Conservation (phyloP, 2,888 invertebrate genomes). For the Lomographa bimaculata region DNA sequence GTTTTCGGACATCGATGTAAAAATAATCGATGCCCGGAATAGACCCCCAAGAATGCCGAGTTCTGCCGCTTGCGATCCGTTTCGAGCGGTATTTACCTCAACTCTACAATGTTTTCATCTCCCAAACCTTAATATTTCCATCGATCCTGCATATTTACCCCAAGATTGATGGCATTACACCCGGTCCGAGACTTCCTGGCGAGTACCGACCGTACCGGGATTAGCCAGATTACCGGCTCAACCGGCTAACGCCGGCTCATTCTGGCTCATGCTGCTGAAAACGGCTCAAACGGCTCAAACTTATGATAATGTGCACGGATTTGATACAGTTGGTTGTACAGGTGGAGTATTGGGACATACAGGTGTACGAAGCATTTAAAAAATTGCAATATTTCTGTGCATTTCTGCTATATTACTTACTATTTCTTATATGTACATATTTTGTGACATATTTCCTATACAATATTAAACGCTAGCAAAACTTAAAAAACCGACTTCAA, state of each 20-base stretch:
- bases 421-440: too few species aligned
- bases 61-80: too few species aligned
- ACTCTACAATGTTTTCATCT: slow-evolving; percentile 2
- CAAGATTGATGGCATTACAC: slow-evolving; percentile 33
- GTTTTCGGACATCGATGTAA: too few species aligned
- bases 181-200: slow-evolving; percentile 31
- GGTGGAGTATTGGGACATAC: slow-evolving; percentile 12
- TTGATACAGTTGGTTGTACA: slow-evolving; percentile 28
- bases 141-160: slow-evolving; percentile 31
- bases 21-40: too few species aligned
- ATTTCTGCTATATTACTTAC: too few species aligned
- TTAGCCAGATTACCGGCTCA: slow-evolving; percentile 60
- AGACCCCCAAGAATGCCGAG: too few species aligned
- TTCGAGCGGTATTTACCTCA: background rate
- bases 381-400: too few species aligned
- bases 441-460: too few species aligned
- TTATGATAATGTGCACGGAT: slow-evolving; percentile 70
- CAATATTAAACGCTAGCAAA: too few species aligned
- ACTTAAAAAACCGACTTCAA: too few species aligned
- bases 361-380: too few species aligned
- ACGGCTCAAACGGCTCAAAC: slow-evolving; percentile 53
- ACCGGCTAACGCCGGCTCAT: slow-evolving; percentile 43
- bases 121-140: slow-evolving; percentile 13
- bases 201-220: slow-evolving; percentile 45
- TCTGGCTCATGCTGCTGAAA: slow-evolving; percentile 38